Conservation (phyloP, 2,113 vertebrate genomes). For the Murina feae region DNA sequence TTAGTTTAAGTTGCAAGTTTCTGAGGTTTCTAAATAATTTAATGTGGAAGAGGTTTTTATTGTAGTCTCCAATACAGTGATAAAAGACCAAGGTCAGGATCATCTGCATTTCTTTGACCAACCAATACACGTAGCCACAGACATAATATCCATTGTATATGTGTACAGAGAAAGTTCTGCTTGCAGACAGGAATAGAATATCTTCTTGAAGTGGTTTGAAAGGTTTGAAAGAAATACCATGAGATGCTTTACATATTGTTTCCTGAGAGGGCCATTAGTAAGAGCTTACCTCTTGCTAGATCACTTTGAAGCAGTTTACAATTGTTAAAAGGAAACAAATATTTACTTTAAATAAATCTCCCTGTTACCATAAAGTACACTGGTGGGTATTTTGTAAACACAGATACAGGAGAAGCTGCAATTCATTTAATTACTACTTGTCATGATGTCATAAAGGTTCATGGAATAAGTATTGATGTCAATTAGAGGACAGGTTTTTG, state of each 20-base stretch:
- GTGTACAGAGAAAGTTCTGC: neutral
- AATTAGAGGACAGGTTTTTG: neutral
- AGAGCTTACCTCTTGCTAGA: neutral
- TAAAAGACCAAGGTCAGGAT: neutral
- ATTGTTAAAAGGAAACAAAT: neutral
- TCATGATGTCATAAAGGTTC: neutral
- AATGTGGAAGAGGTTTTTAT: neutral
- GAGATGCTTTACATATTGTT: neutral
- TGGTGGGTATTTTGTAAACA: neutral
- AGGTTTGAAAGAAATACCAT: neutral
- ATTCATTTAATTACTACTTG: neutral
- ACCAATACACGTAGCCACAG: neutral
- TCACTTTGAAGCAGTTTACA: neutral
- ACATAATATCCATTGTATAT: neutral
- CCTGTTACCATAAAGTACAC: neutral
- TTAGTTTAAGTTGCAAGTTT: neutral
- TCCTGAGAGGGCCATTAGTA: neutral
- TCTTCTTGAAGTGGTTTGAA: neutral
- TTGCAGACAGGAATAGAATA: neutral
- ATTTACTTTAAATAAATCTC: neutral
- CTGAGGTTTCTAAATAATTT: neutral
- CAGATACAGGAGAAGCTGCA: neutral
- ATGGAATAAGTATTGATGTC: neutral
- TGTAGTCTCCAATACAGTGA: neutral
- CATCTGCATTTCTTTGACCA: neutral